These are phyloP conservation scores for Podilymbus podiceps DNA, from an alignment of 2,113 vertebrate genomes.

Conservation along the genomic window DNA sequence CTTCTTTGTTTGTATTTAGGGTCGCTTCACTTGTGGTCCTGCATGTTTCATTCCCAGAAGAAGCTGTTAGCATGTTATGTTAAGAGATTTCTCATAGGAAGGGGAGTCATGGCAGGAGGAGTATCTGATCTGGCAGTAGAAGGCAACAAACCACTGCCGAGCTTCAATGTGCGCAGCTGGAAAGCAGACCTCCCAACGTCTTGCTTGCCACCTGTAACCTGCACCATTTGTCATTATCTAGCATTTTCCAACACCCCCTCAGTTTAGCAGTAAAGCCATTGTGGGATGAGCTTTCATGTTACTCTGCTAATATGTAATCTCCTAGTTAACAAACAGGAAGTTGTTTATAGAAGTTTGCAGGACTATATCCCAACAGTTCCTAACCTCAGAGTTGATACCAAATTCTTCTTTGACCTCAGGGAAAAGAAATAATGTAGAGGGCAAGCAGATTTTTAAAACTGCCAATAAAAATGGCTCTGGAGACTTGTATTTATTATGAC, in stretches of 20 bases:
- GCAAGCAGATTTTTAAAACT: not conserved
- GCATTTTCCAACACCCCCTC: not conserved
- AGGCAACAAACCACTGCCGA: not conserved
- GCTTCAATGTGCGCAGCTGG: not conserved
- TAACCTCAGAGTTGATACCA: not conserved
- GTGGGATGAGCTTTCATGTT: not conserved
- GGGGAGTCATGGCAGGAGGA: not conserved
- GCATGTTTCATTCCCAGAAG: slow-evolving; percentile 18
- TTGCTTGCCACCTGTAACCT: not conserved
- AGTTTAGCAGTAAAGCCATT: not conserved
- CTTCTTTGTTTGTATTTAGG: slow-evolving; percentile 55
- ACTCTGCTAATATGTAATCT: not conserved
- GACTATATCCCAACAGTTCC: not conserved
- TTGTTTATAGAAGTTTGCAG: not conserved
- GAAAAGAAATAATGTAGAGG: not conserved
- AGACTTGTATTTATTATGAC: not conserved
- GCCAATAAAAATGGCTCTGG: not conserved
- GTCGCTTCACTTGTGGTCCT: slow-evolving; percentile 4
- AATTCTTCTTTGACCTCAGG: not conserved
- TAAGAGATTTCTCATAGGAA: not conserved
- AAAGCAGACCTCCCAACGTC: not conserved
- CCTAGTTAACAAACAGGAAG: not conserved
- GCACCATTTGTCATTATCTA: not conserved
- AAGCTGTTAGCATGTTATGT: not conserved
- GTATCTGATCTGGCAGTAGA: not conserved